These are phyloP conservation scores for Hucho hucho DNA, from an alignment of 2,113 vertebrate genomes.

Conservation along the genomic window DNA sequence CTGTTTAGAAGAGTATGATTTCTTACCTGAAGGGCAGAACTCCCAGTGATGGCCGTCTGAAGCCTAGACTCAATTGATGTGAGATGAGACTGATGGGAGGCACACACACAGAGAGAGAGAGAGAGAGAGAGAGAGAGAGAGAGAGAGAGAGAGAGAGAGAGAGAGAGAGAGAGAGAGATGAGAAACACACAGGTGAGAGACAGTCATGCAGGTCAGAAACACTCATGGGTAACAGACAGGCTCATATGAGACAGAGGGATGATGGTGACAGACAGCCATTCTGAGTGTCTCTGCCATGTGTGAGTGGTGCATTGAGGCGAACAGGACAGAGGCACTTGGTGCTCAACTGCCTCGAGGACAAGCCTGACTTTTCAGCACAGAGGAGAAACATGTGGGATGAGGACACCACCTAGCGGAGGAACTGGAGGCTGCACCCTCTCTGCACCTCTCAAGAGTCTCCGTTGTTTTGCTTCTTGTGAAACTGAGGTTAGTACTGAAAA, in stretches of 20 bases:
- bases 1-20: background rate
- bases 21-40: conserved; percentile 1
- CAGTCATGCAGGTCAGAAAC: background rate
- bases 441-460: background rate
- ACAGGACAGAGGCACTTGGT: background rate
- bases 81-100: background rate
- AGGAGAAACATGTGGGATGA: conserved; percentile 11
- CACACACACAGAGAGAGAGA: too few species aligned
- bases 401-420: conserved; percentile 52
- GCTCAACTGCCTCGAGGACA: background rate
- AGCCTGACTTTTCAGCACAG: background rate
- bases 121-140: too few species aligned
- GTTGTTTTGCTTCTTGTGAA: background rate
- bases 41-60: background rate
- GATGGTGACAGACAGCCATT: conserved; percentile 13
- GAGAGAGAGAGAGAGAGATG: background rate
- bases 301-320: background rate
- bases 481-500: background rate
- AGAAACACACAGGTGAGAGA: background rate
- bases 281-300: background rate
- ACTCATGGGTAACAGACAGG: background rate
- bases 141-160: too few species aligned
- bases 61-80: background rate
- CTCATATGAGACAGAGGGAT: background rate
- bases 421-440: background rate